Evolutionary conservation across 1,140 invertebrate species (phyloP), one percentile per base, ranked within the genome.

Genomic region (Macrobrachium rosenbergii): DNA sequence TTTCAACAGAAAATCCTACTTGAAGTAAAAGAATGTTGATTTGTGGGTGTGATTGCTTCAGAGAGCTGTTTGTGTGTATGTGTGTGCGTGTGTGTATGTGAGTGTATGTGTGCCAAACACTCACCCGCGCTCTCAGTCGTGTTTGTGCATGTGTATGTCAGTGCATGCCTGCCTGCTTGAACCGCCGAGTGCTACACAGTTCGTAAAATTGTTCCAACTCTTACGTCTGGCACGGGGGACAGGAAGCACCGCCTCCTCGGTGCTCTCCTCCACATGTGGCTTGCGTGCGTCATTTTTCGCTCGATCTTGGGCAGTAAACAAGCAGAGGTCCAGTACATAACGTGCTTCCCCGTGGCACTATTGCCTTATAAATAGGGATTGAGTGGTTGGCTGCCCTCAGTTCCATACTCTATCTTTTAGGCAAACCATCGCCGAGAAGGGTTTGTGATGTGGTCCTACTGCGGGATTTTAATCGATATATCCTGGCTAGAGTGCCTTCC

Each of bases 151-250:
- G 78, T 62, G 78, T 43, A 59, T 62, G 63, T 45, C 23, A 72
- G 69, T 59, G 81, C 59, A 64, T 67, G 75, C 52, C 23, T 77
- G 52, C 37, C 37, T 43, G 23, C 11, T 45, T 58, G 23, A 64
- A 64, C 64, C 45, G 73, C 77, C 64, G 84, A 60, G 78, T 60
- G 76, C 64, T 59, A 21, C 62, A 77, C 12, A 17, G 23, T 45
- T 58, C 52, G 60, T 87, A 52, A 52, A 52, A 52, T 52, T 10
- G 52, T 52, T 52, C 52, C 12, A 52, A 10, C 52, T 52, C 86
- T 73, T 88, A 82, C 86, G 86, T 14, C 80, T 78, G 86, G 80
- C 86, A 88, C 80, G 73, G 72, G 62, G 23, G 79, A 19, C 19
- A 21, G 19, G 52, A 16, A 17, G 21, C 52, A 2, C 75, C 72